phyloP scores from a whole-genome alignment of 2,888 invertebrate genomes.

The Polia nebulosa region DNA sequence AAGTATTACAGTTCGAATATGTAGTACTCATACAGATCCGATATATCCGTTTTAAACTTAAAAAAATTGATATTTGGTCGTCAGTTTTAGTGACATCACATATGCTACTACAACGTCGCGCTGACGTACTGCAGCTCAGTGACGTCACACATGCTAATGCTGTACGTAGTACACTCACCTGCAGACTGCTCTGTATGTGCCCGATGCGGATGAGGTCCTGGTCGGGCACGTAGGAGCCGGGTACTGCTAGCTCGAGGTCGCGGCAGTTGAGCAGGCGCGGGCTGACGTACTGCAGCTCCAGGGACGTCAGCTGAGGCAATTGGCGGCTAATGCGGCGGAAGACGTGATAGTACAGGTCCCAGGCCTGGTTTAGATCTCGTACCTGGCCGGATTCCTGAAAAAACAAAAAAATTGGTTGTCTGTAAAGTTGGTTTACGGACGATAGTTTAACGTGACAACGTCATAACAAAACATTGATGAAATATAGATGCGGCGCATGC shows the following conservation, averaged over 20 bases:
- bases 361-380: conserved; percentile 98
- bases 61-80: too few relatives aligned
- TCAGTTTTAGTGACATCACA: conserved; percentile 96
- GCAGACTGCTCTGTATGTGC: conserved; percentile 97
- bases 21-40: too few relatives aligned
- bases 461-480: too few relatives aligned
- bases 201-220: conserved; percentile 97
- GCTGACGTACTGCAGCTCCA: conserved; percentile 98
- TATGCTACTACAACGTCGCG: conserved; percentile 91
- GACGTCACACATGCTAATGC: conserved; percentile 95
- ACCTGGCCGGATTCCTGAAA: conserved; percentile 94
- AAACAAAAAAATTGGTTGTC: too few relatives aligned
- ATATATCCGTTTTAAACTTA: too few relatives aligned
- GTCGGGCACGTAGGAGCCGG: conserved; percentile 99
- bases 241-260: conserved; percentile 98
- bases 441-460: too few relatives aligned
- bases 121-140: conserved; percentile 98
- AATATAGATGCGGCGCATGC: too few relatives aligned
- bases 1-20: too few relatives aligned
- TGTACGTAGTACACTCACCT: conserved; percentile 89
- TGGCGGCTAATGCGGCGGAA: conserved; percentile 99
- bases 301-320: conserved; percentile 96
- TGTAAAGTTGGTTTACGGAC: too few relatives aligned
- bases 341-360: conserved; percentile 99
- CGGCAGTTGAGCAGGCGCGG: conserved; percentile 97